Conservation (phyloP, 2,797 vertebrate genomes). For the Leptoclinus maculatus region DNA sequence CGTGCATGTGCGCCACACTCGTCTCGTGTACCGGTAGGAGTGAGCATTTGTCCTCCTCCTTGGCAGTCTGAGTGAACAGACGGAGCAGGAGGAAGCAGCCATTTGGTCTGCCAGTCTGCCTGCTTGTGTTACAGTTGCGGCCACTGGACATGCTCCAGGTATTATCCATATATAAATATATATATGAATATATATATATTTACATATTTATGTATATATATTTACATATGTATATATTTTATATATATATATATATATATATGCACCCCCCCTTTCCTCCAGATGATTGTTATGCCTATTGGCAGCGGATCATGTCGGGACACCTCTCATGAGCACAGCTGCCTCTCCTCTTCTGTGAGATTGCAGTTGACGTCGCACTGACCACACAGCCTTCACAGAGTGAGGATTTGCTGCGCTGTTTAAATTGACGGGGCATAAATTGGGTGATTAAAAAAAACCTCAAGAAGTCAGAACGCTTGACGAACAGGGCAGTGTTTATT, state of each 20-base stretch:
- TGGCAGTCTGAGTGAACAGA: conserved; percentile 70
- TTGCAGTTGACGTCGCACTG: conserved; percentile 21
- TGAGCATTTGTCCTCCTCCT: conserved; percentile 68
- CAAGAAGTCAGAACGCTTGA: conserved; percentile 10
- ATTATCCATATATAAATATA: conserved; percentile 13
- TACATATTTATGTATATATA: background rate
- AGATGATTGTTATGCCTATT: conserved; percentile 6
- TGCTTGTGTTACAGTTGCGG: conserved; percentile 37
- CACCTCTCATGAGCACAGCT: conserved; percentile 12
- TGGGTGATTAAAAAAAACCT: conserved; percentile 1
- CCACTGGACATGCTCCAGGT: conserved; percentile 36
- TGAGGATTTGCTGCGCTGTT: conserved; percentile 13
- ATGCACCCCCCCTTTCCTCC: background rate
- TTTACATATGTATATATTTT: no score
- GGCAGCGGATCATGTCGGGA: background rate
- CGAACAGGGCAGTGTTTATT: conserved; percentile 16
- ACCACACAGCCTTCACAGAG: conserved; percentile 3
- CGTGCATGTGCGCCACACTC: conserved; percentile 68
- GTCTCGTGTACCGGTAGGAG: conserved; percentile 64
- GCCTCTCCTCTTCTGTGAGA: conserved; percentile 23
- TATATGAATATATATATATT: background rate
- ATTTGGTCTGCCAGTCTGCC: conserved; percentile 51
- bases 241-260: background rate
- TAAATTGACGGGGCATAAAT: conserved; percentile 24
- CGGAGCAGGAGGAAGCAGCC: conserved; percentile 60